These are phyloP conservation scores for Plagodis pulveraria DNA, from an alignment of 2,888 invertebrate genomes.

Conservation along the genomic window DNA sequence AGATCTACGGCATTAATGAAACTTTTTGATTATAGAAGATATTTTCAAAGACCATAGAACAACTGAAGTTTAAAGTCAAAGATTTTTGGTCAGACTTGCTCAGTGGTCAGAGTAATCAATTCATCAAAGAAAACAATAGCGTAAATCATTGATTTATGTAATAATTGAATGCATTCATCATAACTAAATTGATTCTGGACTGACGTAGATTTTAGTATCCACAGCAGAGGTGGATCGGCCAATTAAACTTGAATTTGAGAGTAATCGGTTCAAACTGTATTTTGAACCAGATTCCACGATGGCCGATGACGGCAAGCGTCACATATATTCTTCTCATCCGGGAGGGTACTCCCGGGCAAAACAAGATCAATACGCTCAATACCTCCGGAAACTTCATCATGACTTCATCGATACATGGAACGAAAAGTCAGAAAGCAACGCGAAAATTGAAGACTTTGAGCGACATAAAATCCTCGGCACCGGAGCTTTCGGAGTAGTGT, in stretches of 20 bases:
- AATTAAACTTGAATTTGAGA: background rate
- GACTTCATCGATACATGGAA: conserved; percentile 76
- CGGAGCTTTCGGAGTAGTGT: conserved; percentile 96
- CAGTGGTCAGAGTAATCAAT: too few relatives aligned
- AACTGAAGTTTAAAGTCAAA: too few relatives aligned
- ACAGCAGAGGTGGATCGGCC: too few relatives aligned
- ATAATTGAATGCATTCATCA: too few relatives aligned
- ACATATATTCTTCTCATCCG: conserved; percentile 35
- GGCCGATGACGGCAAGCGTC: conserved; percentile 48
- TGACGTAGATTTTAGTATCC: too few relatives aligned
- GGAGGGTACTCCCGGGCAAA: conserved; percentile 61
- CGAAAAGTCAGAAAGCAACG: conserved; percentile 53
- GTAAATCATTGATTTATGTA: too few relatives aligned
- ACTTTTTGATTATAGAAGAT: too few relatives aligned
- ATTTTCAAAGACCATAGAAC: too few relatives aligned
- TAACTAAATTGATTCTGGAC: too few relatives aligned
- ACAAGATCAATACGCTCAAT: conserved; percentile 66
- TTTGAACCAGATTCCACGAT: conserved; percentile 36
- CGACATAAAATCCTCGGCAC: conserved; percentile 91
- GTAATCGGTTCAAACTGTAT: conserved; percentile 27
- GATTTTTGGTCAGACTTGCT: too few relatives aligned
- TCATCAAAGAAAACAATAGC: too few relatives aligned
- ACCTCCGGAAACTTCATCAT: conserved; percentile 64
- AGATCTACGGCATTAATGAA: too few relatives aligned
- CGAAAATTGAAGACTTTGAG: conserved; percentile 87